Conservation (phyloP, 2,888 invertebrate species). For the Celastrina argiolus region DNA sequence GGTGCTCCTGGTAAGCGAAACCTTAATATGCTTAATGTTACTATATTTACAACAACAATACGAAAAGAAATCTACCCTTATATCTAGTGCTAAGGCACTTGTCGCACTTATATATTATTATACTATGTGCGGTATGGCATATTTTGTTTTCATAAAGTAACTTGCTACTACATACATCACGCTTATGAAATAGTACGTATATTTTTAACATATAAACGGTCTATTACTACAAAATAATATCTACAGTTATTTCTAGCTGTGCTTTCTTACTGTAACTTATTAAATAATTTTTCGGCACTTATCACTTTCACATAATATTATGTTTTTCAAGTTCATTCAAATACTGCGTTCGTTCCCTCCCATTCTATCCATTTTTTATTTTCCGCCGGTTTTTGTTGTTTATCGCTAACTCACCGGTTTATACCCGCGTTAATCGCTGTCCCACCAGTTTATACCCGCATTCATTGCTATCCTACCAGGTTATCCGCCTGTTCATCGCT, state of each 20-base stretch:
- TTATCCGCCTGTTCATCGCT: not conserved
- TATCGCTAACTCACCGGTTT: not conserved
- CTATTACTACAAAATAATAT: not conserved
- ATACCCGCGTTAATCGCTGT: not conserved
- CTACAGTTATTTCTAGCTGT: not conserved
- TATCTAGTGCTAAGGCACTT: slow-evolving; percentile 35
- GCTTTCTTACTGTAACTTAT: not conserved
- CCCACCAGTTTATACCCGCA: not conserved
- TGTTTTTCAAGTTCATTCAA: not conserved
- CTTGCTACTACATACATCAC: not conserved
- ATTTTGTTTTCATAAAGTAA: not conserved
- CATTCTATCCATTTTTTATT: not conserved
- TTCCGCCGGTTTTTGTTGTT: not conserved
- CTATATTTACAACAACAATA: not conserved
- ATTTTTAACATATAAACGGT: not conserved
- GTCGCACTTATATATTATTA: slow-evolving; percentile 14
- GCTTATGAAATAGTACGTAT: not conserved
- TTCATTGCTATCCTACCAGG: too few species aligned
- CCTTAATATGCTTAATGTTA: not conserved
- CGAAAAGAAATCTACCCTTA: slow-evolving; percentile 3
- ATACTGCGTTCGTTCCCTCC: not conserved
- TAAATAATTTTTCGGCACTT: slow-evolving; percentile 22
- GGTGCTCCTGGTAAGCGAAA: not conserved
- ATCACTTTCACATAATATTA: not conserved
- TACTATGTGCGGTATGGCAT: slow-evolving; percentile 27